Percentiles rank a stretch among this genome's conserved stretches.
phyloP scores from a whole-genome alignment of 2,113 vertebrate genomes.

The Puntigrus tetrazona region DNA sequence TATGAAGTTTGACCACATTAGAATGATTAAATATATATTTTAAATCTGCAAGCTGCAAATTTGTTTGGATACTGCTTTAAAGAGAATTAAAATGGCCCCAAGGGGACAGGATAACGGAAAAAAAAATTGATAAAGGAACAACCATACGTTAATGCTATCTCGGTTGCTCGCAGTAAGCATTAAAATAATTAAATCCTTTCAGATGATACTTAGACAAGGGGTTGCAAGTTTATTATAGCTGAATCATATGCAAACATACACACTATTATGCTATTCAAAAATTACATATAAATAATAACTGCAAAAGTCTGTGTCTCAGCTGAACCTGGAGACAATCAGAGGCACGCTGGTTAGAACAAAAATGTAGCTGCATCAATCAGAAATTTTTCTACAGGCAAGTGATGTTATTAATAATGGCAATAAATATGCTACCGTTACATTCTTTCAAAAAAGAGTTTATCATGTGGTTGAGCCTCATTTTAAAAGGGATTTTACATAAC shows the following conservation, averaged over 20 bases:
- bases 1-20: too few species aligned
- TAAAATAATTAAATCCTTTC: not conserved
- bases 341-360: not conserved
- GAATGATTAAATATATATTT: too few species aligned
- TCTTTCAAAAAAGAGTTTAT: not conserved
- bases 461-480: not conserved
- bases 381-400: not conserved
- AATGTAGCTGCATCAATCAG: not conserved
- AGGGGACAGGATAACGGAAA: not conserved
- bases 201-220: not conserved
- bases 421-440: not conserved
- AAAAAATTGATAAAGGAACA: too few species aligned
- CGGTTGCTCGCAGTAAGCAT: too few species aligned
- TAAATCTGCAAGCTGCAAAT: not conserved
- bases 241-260: slow-evolving; percentile 33
- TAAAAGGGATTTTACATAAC: not conserved
- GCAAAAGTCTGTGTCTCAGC: not conserved
- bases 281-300: not conserved
- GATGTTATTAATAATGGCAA: not conserved
- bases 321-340: not conserved
- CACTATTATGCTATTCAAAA: slow-evolving; percentile 6
- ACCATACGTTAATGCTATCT: too few species aligned
- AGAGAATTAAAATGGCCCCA: not conserved
- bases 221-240: slow-evolving; percentile 20
- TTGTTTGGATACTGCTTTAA: too few species aligned